Conservation (phyloP, 2,113 vertebrate species). For the Progne subis region DNA sequence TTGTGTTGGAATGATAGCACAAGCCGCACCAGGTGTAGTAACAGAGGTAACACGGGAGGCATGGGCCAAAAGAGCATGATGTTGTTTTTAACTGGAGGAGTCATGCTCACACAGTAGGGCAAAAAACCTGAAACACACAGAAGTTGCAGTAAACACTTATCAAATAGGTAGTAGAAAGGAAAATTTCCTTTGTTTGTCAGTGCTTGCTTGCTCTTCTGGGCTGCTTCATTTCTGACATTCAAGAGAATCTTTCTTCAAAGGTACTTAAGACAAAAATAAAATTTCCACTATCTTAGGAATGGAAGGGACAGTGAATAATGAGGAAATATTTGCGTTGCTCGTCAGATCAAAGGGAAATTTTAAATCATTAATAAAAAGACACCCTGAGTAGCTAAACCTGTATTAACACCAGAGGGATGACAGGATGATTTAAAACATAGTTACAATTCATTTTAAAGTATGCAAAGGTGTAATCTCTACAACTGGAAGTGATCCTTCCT, state of each 20-base stretch:
- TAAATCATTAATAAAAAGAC: slow-evolving; percentile 55
- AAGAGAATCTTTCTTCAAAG: slow-evolving; percentile 52
- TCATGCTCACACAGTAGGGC: neutral
- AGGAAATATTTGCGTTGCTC: slow-evolving; percentile 61
- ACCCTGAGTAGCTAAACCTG: slow-evolving; percentile 32
- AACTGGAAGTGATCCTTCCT: neutral
- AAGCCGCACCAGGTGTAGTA: neutral
- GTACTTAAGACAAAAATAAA: neutral
- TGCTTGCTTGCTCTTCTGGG: neutral
- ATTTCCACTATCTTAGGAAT: slow-evolving; percentile 17
- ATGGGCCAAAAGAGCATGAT: neutral
- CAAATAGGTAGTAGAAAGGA: slow-evolving; percentile 30
- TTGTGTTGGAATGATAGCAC: neutral
- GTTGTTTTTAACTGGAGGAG: neutral
- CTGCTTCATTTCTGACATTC: slow-evolving; percentile 5
- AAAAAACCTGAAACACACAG: neutral
- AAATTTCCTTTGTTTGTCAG: slow-evolving; percentile 29
- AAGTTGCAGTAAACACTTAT: slow-evolving; percentile 14
- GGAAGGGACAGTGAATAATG: slow-evolving; percentile 45
- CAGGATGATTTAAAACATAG: slow-evolving; percentile 41
- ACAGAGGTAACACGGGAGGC: neutral
- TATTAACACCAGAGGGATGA: slow-evolving; percentile 43
- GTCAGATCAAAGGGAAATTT: slow-evolving; percentile 64
- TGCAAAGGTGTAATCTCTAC: neutral
- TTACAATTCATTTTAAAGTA: slow-evolving; percentile 27